These are phyloP conservation scores for Anastrepha obliqua DNA, from an alignment of 1,140 invertebrate species.

Conservation along the genomic window DNA sequence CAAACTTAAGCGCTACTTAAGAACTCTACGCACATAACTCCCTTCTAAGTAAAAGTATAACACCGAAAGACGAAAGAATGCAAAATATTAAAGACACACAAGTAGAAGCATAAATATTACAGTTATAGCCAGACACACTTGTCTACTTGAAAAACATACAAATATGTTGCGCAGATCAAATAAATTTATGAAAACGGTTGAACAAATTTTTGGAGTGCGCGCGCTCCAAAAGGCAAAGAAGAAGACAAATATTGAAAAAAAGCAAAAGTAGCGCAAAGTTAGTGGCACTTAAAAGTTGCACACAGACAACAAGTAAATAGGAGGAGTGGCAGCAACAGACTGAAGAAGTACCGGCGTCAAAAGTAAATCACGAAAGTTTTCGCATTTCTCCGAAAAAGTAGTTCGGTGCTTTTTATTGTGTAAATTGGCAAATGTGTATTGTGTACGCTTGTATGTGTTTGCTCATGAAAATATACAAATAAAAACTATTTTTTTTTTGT, in stretches of 20 bases:
- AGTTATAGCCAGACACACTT: neutral
- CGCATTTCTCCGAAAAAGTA: constrained; percentile 53
- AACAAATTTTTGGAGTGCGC: neutral
- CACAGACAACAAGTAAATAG: neutral
- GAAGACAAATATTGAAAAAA: neutral
- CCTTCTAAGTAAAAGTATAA: neutral
- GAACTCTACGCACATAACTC: neutral
- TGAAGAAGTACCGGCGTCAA: constrained; percentile 23
- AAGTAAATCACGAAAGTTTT: constrained; percentile 58
- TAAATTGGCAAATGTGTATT: neutral
- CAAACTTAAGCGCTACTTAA: neutral
- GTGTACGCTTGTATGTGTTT: neutral
- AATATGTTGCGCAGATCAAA: too few relatives aligned
- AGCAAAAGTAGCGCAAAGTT: neutral
- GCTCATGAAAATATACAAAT: neutral
- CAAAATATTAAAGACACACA: too few relatives aligned
- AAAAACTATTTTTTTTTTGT: neutral
- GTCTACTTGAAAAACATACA: too few relatives aligned
- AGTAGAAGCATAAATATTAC: neutral
- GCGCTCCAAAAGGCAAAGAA: constrained; percentile 9
- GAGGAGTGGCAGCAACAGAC: neutral
- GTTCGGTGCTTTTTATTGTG: neutral
- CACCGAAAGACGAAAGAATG: neutral
- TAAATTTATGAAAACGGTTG: neutral
- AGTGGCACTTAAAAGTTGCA: constrained; percentile 33